phyloP scores from a whole-genome alignment of 2,888 invertebrate species.

The Poecilobothrus nobilitatus region DNA sequence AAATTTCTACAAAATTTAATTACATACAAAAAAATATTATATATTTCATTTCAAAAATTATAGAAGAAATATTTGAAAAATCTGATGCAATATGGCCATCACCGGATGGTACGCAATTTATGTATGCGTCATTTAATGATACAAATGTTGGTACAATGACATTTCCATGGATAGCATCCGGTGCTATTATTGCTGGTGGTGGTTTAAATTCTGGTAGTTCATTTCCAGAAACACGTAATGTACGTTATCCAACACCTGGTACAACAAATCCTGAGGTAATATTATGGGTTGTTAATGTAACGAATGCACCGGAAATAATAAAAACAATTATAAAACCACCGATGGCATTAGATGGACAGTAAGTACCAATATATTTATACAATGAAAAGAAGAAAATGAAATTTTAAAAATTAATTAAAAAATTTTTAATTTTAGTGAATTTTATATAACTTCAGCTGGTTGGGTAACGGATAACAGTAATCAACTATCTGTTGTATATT shows the following conservation, averaged over 20 bases:
- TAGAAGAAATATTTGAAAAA: slow-evolving; percentile 80
- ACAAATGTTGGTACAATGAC: slow-evolving; percentile 64
- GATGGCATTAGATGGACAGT: slow-evolving; percentile 68
- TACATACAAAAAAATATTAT: not conserved
- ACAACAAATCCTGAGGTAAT: slow-evolving; percentile 77
- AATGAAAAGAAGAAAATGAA: too few relatives aligned
- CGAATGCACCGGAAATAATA: slow-evolving; percentile 55
- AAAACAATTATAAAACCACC: slow-evolving; percentile 66
- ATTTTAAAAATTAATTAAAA: too few relatives aligned
- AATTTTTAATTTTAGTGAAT: slow-evolving; percentile 55
- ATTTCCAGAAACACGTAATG: slow-evolving; percentile 70
- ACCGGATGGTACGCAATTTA: slow-evolving; percentile 68
- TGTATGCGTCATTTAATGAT: slow-evolving; percentile 83
- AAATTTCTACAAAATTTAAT: not conserved
- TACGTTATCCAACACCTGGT: slow-evolving; percentile 83
- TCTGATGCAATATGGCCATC: slow-evolving; percentile 83
- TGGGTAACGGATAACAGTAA: slow-evolving; percentile 74
- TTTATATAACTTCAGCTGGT: slow-evolving; percentile 83
- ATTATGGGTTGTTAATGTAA: slow-evolving; percentile 71
- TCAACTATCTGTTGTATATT: slow-evolving; percentile 81
- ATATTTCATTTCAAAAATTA: not conserved
- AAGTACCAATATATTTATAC: slow-evolving; percentile 44
- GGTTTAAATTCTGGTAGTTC: slow-evolving; percentile 51
- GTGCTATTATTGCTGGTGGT: slow-evolving; percentile 52
- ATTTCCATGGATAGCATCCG: slow-evolving; percentile 74